Evolutionary conservation across 2,888 invertebrate genomes (phyloP).

Genomic region (Drosophila merina): DNA sequence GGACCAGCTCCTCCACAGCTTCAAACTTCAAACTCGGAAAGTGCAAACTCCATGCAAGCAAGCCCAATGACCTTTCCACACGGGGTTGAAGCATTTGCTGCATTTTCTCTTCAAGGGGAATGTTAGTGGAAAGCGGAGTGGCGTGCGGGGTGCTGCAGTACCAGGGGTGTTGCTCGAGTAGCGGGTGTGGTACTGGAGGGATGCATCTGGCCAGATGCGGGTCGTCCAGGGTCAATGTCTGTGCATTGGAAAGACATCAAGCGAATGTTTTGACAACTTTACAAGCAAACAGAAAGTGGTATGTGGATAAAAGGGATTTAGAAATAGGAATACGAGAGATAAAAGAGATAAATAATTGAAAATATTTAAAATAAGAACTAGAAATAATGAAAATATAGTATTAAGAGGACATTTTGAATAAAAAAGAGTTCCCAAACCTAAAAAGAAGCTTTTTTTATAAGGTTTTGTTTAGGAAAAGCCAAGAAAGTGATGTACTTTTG

Average conservation of each 20-base stretch:
- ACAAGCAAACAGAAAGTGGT: not conserved
- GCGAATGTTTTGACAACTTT: conserved; percentile 52
- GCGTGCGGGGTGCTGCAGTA: not conserved
- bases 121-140: not conserved
- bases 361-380: too few relatives aligned
- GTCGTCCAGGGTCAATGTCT: conserved; percentile 58
- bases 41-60: not conserved
- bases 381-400: too few relatives aligned
- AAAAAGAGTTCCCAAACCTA: too few relatives aligned
- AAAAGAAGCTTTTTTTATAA: too few relatives aligned
- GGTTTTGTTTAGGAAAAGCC: too few relatives aligned
- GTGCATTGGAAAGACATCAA: conserved; percentile 27
- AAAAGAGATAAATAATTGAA: too few relatives aligned
- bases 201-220: conserved; percentile 51
- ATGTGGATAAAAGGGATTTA: not conserved
- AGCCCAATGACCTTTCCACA: conserved; percentile 34
- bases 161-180: too few relatives aligned
- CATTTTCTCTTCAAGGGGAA: not conserved
- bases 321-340: too few relatives aligned
- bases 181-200: not conserved
- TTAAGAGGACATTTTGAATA: too few relatives aligned
- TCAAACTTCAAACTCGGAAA: not conserved
- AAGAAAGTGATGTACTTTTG: too few relatives aligned
- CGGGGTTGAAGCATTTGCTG: conserved; percentile 7
- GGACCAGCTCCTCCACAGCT: conserved; percentile 13